Evolutionary conservation across 2,797 vertebrate genomes (phyloP), one percentile per base, ranked within the genome.

Genomic region (Trachurus trachurus): DNA sequence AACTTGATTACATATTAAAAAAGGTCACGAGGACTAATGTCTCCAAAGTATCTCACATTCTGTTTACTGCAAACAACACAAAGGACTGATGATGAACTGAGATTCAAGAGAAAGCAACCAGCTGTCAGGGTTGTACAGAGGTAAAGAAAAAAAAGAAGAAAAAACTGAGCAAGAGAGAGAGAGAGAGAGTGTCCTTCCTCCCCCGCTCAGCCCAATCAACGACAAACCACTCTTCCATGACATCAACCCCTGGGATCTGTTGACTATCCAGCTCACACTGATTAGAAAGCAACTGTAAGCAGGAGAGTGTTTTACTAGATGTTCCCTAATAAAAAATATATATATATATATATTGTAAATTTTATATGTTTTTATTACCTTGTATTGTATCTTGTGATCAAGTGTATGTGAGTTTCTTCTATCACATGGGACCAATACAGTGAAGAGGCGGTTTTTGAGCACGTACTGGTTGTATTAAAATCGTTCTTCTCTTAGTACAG

Each of bases 161-260:
- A 37, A 37, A 37, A 9, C 34, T 9, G 31, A 34, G 31, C 31
- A 34, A 34, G 31, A 34, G 31, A 19, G 1, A 58, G n/a, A 54
- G 12, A 31, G 11, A 31, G 16, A 45, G 15, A 42, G 29, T 17
- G 1, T 12, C 6, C 31, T 6, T 60, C n/a, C 34, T 5, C 2
- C 26, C 4, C 9, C 10, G 40, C 17, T 16, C 31, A 21, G 45
- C 74, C 29, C 62, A 81, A 70, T 84, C 64, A 45, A 63, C 39
- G 19, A 59, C 45, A 76, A 86, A 66, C 22, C 74, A 72, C 9
- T 79, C 61, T 74, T 82, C 80, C 77, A 47, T 78, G 58, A 76
- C 74, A 68, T 50, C 50, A 10, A 42, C 66, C 58, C 62, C 67
- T 42, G 76, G 59, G 73, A 86, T 78, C 65, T 45, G 56, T 39